phyloP scores from a whole-genome alignment of 2,113 vertebrate genomes.

The Aptenodytes forsteri region DNA sequence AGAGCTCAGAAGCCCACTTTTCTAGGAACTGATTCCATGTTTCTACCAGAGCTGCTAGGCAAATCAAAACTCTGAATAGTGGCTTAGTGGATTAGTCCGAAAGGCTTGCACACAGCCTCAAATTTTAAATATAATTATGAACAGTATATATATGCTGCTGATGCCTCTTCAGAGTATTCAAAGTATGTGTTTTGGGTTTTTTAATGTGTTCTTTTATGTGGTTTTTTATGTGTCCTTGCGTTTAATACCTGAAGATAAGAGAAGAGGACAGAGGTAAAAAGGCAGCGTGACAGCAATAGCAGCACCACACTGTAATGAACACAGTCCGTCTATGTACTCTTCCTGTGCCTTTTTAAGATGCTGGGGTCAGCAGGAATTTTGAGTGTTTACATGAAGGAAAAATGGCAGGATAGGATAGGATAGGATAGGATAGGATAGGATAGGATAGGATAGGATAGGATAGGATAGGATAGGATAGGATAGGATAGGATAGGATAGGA shows the following conservation, averaged over 20 bases:
- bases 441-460: not conserved
- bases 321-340: not conserved
- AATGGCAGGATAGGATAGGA: not conserved
- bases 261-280: not conserved
- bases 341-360: not conserved
- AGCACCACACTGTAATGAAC: not conserved
- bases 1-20: not conserved
- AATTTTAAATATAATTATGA: not conserved
- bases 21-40: not conserved
- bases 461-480: too few species aligned
- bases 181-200: not conserved
- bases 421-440: not conserved
- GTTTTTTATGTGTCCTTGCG: not conserved
- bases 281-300: not conserved
- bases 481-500: too few species aligned
- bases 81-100: not conserved
- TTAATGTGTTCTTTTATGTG: not conserved
- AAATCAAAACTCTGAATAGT: not conserved
- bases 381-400: not conserved
- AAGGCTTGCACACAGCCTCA: not conserved
- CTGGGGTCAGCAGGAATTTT: not conserved
- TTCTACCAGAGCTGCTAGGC: not conserved
- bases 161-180: not conserved
- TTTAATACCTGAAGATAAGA: not conserved
- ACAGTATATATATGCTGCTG: not conserved